Evolutionary conservation across 1,140 invertebrate species (phyloP), one percentile per base, ranked within the genome.

Genomic region (Cepaea nemoralis): DNA sequence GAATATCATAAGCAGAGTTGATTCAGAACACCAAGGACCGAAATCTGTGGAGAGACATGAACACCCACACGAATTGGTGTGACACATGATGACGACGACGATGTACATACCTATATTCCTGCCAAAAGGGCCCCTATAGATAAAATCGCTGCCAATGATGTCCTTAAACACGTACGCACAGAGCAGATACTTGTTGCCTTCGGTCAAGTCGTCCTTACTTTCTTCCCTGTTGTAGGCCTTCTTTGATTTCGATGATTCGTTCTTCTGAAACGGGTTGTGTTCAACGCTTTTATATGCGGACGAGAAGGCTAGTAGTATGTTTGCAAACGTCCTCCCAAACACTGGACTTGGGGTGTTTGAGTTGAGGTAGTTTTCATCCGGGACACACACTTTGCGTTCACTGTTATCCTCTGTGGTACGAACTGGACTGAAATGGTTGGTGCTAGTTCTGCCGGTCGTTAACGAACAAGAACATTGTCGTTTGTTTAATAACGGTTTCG

Each of bases 111-210:
- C 73, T 22, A 33, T 6, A 50, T 75, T 75, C 31, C 31, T 45
- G 22, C 73, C 73, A 45, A 45, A 75, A 22, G 73, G 73, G 10
- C 73, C 73, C 19, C 3, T 48, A 24, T n/a, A 75, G 40, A 50
- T 50, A 24, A 45, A 31, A 45, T 75, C 45, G 35, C 1, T 5
- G 8, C 73, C 73, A 3, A 75, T 48, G 45, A 50, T 33, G 27
- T 75, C 31, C 10, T 33, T 45, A 37, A 48, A 75, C 12, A 75
- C 10, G 22, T 27, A 75, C 2, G 22, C 0, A 50, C 73, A 75
- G 3, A 75, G 45, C 1, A 35, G 40, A 45, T 50, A 24, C 40
- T 71, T 71, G 69, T 22, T 45, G 16, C 6, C 67, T 14, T 40
- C 69, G 6, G n/a, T 27, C 5, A 71, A 39, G 8, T 71, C 69